Evolutionary conservation across 2,888 invertebrate species (phyloP).

Genomic region (Neoaliturus tenellus): DNA sequence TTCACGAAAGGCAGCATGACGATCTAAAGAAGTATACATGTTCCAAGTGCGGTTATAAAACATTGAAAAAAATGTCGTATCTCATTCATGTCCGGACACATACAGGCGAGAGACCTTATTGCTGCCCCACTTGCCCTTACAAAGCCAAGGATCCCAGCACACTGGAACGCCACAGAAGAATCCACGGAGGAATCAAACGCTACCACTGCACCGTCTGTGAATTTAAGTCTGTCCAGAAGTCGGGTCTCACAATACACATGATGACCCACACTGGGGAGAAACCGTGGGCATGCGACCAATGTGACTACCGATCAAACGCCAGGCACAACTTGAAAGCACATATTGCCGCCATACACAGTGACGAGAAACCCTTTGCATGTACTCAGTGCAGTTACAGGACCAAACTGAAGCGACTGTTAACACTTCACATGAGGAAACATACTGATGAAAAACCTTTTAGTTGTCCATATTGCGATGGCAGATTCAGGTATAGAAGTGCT

Average conservation of each 20-base stretch:
- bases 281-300: not conserved
- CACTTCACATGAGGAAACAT: slow-evolving; percentile 33
- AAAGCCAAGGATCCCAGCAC: slow-evolving; percentile 29
- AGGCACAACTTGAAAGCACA: slow-evolving; percentile 14
- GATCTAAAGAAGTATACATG: slow-evolving; percentile 29
- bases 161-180: slow-evolving; percentile 26
- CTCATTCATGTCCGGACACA: slow-evolving; percentile 5
- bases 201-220: slow-evolving; percentile 24
- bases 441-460: slow-evolving; percentile 13
- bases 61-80: slow-evolving; percentile 31
- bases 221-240: slow-evolving; percentile 31
- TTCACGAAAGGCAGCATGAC: slow-evolving; percentile 34
- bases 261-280: slow-evolving; percentile 31
- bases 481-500: slow-evolving; percentile 21
- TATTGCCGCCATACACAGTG: slow-evolving; percentile 25
- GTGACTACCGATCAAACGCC: not conserved
- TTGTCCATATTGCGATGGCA: not conserved
- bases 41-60: slow-evolving; percentile 36
- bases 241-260: not conserved
- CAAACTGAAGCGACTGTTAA: slow-evolving; percentile 21
- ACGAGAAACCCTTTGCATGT: slow-evolving; percentile 19
- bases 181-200: slow-evolving; percentile 22
- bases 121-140: slow-evolving; percentile 29
- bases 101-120: slow-evolving; percentile 24
- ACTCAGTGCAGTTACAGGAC: slow-evolving; percentile 18